A percentile compares a stretch with the other conserved stretches of the same genome.
Conservation (phyloP, 2,888 invertebrate genomes). For the Polietes domitor region DNA sequence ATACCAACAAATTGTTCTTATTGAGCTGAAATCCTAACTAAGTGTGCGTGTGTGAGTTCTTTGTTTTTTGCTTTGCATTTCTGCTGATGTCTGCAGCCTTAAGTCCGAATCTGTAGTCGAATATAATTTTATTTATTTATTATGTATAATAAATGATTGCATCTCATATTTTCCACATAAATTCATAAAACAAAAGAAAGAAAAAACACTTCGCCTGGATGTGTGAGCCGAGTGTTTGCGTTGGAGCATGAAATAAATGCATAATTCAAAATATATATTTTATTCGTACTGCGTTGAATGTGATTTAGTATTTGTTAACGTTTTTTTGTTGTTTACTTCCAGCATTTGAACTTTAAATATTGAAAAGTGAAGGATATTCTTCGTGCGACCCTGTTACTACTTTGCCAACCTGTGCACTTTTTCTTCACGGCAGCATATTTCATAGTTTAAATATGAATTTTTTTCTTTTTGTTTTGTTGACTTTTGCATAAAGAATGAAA, state of each 20-base stretch:
- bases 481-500: conserved; percentile 30
- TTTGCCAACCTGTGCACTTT: conserved; percentile 44
- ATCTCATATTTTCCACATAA: conserved; percentile 30
- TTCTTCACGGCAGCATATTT: conserved; percentile 37
- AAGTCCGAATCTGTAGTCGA: conserved; percentile 43
- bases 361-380: neutral
- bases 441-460: conserved; percentile 12
- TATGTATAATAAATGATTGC: conserved; percentile 55
- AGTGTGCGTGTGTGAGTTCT: conserved; percentile 16
- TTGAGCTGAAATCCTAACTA: neutral
- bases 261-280: conserved; percentile 52
- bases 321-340: neutral
- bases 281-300: neutral
- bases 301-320: neutral
- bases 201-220: neutral
- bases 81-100: conserved; percentile 58
- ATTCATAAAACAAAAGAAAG: neutral
- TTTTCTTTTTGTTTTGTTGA: conserved; percentile 9
- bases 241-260: conserved; percentile 28
- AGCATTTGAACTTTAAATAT: neutral
- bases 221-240: conserved; percentile 15
- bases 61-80: conserved; percentile 8
- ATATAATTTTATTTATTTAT: conserved; percentile 51
- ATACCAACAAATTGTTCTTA: neutral
- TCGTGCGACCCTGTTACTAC: neutral